A percentile compares a stretch with the other conserved stretches of the same genome.
These are phyloP conservation scores for Paedocypris micromegethes DNA, from an alignment of 2,797 vertebrate species.

Conservation along the genomic window DNA sequence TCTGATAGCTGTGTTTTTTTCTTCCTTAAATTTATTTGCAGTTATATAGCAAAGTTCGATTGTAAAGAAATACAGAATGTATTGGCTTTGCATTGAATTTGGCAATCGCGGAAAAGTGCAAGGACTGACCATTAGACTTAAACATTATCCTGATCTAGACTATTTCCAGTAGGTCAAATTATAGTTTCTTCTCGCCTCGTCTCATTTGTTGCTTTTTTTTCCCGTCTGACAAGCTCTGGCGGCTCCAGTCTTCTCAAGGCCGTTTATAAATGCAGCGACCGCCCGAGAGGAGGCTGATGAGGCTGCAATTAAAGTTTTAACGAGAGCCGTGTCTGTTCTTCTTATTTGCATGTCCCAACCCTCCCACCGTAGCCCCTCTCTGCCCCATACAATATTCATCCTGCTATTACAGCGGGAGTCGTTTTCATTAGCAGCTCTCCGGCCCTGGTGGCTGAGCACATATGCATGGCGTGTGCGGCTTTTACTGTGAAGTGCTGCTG, in stretches of 20 bases:
- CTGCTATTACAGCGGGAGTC: slow-evolving; percentile 2
- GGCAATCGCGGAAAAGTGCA: no score
- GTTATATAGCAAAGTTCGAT: no score
- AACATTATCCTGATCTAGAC: neutral
- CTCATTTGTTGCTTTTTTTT: neutral
- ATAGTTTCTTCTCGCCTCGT: neutral
- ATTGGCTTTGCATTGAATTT: no score
- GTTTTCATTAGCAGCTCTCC: slow-evolving; percentile 7
- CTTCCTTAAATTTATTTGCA: no score
- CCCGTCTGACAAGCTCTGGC: slow-evolving; percentile 11
- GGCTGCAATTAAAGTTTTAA: slow-evolving; percentile 38
- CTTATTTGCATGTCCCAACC: slow-evolving; percentile 30
- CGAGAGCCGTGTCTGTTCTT: slow-evolving; percentile 23
- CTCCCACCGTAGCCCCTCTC: neutral
- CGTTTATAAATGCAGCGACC: slow-evolving; percentile 31
- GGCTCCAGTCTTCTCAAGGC: neutral
- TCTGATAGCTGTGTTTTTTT: neutral
- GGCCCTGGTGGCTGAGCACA: neutral
- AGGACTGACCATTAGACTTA: no score
- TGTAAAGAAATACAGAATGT: no score
- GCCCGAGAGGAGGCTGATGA: slow-evolving; percentile 31
- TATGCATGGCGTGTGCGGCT: neutral
- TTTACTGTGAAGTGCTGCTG: neutral
- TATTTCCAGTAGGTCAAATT: neutral
- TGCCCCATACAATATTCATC: slow-evolving; percentile 46